These are phyloP conservation scores for Erethizon dorsatum DNA, from an alignment of 2,797 vertebrate species.

Conservation along the genomic window DNA sequence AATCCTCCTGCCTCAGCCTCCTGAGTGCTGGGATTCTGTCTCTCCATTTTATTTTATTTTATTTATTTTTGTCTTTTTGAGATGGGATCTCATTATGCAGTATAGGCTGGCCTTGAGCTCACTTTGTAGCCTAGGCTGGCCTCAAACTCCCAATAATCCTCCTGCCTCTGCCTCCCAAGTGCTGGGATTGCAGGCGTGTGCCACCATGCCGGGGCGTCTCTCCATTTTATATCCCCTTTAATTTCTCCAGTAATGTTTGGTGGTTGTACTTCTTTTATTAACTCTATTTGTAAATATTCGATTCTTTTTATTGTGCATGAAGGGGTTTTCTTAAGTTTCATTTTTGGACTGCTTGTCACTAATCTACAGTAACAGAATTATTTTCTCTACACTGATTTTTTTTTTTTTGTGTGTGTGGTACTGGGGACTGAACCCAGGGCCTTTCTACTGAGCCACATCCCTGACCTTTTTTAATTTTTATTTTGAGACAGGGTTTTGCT, in stretches of 20 bases:
- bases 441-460: background rate
- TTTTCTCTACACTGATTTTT: background rate
- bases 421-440: background rate
- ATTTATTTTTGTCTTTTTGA: background rate
- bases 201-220: too few relatives aligned
- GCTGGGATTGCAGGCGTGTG: background rate
- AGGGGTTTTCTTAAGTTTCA: background rate
- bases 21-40: too few relatives aligned
- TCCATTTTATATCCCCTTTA: background rate
- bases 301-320: background rate
- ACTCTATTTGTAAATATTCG: background rate
- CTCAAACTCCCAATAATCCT: background rate
- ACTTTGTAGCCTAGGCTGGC: background rate
- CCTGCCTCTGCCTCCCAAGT: background rate
- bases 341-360: background rate
- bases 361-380: background rate
- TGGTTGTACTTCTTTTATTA: background rate
- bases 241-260: slow-evolving; percentile 1
- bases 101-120: background rate
- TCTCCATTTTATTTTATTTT: too few relatives aligned
- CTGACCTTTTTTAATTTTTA: background rate
- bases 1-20: too few relatives aligned
- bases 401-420: background rate
- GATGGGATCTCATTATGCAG: background rate
- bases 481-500: background rate